phyloP scores from a whole-genome alignment of 1,140 invertebrate species.

The Eufriesea mexicana region DNA sequence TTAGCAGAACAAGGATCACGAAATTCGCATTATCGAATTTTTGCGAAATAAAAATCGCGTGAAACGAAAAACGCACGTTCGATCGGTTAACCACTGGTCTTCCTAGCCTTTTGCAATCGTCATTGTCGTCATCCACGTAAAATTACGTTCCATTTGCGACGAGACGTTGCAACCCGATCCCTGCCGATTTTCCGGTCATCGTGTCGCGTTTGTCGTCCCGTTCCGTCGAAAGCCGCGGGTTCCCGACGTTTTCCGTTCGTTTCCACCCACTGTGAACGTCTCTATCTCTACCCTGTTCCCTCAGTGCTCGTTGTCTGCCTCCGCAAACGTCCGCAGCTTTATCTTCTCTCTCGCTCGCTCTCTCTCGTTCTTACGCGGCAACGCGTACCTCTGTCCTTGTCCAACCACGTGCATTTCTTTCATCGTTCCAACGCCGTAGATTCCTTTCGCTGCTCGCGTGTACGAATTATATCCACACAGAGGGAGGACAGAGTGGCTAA shows the following conservation, averaged over 20 bases:
- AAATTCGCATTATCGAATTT: not conserved
- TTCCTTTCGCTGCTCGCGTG: not conserved
- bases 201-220: not conserved
- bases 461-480: conserved; percentile 35
- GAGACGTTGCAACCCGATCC: not conserved
- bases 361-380: not conserved
- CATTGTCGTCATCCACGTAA: not conserved
- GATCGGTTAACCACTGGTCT: not conserved
- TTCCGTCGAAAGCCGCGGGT: not conserved
- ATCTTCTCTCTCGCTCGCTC: not conserved
- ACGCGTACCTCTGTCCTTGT: not conserved
- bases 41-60: not conserved
- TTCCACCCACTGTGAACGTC: not conserved
- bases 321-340: not conserved
- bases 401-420: not conserved
- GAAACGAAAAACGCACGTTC: not conserved
- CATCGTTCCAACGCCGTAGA: not conserved
- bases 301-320: not conserved
- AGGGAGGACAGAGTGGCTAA: conserved; percentile 67
- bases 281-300: not conserved
- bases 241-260: not conserved
- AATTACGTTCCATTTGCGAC: conserved; percentile 5
- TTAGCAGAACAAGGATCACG: not conserved
- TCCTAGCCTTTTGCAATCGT: not conserved
- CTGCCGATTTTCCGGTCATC: conserved; percentile 19